Evolutionary conservation across 2,113 vertebrate species (phyloP).

Genomic region (Otocyon megalotis): DNA sequence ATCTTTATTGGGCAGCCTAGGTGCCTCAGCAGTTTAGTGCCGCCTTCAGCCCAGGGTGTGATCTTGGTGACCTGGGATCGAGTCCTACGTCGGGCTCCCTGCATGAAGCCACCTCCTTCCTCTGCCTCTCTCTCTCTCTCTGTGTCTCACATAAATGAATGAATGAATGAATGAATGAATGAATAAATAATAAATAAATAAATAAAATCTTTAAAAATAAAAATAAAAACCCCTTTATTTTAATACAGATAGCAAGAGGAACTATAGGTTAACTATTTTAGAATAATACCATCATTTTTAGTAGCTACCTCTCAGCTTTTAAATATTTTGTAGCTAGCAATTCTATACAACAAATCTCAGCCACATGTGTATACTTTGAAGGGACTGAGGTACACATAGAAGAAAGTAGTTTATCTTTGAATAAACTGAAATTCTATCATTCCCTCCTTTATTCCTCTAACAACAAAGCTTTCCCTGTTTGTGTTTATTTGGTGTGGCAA

Average conservation of each 20-base stretch:
- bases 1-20: too few species aligned
- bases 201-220: too few species aligned
- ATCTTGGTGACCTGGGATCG: too few species aligned
- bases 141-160: too few species aligned
- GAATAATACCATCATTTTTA: not conserved
- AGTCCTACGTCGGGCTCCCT: too few species aligned
- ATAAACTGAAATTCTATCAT: constrained; percentile 3
- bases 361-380: not conserved
- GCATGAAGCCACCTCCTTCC: too few species aligned
- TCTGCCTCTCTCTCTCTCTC: too few species aligned
- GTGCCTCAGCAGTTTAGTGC: too few species aligned
- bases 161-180: too few species aligned
- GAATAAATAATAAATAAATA: too few species aligned
- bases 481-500: not conserved
- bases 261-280: not conserved
- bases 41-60: too few species aligned
- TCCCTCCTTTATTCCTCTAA: not conserved
- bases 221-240: not conserved
- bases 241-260: not conserved
- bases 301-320: not conserved
- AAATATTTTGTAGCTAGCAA: constrained; percentile 5
- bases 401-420: not conserved
- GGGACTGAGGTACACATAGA: not conserved
- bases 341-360: not conserved
- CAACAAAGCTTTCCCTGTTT: not conserved